phyloP scores from a whole-genome alignment of 2,797 vertebrate genomes.

The Zenarchopterus dispar region DNA sequence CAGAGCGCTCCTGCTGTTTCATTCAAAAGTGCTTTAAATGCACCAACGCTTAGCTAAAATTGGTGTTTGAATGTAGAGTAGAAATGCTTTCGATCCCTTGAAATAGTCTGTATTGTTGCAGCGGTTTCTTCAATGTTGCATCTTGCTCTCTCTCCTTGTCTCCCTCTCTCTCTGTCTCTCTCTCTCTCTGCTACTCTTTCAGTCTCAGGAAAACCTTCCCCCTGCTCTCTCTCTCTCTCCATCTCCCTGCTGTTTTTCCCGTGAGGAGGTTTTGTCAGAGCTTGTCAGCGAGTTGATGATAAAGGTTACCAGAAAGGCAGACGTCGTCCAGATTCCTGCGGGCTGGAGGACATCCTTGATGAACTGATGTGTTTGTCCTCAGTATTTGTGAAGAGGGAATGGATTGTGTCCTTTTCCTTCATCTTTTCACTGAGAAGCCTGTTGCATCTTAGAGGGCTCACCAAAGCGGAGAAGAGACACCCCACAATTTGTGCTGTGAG shows the following conservation, averaged over 20 bases:
- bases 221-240: neutral
- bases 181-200: neutral
- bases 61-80: neutral
- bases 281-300: neutral
- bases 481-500: constrained; percentile 14
- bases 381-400: neutral
- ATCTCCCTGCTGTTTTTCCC: neutral
- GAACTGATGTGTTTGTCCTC: neutral
- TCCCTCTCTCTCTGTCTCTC: neutral
- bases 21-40: too few relatives aligned
- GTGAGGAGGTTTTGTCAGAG: neutral
- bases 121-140: neutral
- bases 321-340: neutral
- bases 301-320: neutral
- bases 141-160: too few relatives aligned
- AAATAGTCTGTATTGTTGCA: neutral
- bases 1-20: too few relatives aligned
- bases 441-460: constrained; percentile 2
- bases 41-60: too few relatives aligned
- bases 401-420: neutral
- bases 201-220: neutral
- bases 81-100: neutral
- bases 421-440: neutral
- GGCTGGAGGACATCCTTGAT: neutral
- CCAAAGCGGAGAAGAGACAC: neutral